Conservation (phyloP, 2,888 invertebrate genomes). For the Lasioglossum pauxillum region DNA sequence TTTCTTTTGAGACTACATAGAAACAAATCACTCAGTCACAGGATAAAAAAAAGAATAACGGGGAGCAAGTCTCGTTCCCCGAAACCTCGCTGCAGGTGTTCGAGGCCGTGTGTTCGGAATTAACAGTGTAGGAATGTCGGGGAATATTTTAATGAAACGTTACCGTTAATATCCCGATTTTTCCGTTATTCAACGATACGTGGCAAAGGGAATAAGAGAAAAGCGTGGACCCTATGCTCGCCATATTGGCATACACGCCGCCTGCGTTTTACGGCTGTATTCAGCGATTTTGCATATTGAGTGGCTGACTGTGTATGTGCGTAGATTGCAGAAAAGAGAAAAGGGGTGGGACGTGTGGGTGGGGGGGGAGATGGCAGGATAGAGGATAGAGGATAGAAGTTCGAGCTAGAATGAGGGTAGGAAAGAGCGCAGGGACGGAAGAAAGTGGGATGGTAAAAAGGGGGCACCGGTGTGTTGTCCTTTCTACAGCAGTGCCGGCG, state of each 20-base stretch:
- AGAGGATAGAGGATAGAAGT: not conserved
- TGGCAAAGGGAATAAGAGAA: conserved; percentile 44
- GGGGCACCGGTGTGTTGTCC: conserved; percentile 54
- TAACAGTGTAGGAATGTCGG: not conserved
- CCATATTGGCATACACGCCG: conserved; percentile 82
- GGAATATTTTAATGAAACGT: conserved; percentile 54
- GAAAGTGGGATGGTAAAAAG: conserved; percentile 27
- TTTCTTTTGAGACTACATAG: not conserved
- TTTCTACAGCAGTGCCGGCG: conserved; percentile 48
- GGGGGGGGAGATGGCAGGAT: not conserved
- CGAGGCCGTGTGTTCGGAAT: not conserved
- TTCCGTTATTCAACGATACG: conserved; percentile 55
- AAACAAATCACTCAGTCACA: not conserved
- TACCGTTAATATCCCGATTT: conserved; percentile 77
- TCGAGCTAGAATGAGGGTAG: not conserved
- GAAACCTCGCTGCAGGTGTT: not conserved
- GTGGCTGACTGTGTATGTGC: conserved; percentile 59
- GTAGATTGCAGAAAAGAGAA: conserved; percentile 60
- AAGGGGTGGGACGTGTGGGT: conserved; percentile 7
- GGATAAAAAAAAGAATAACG: not conserved
- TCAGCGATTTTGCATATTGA: conserved; percentile 83
- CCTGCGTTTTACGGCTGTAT: conserved; percentile 82
- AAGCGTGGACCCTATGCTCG: conserved; percentile 69
- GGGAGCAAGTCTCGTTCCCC: not conserved
- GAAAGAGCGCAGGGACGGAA: not conserved